Evolutionary conservation across 2,797 vertebrate genomes (phyloP), one percentile per base, ranked within the genome.

Genomic region (Merluccius polli): DNA sequence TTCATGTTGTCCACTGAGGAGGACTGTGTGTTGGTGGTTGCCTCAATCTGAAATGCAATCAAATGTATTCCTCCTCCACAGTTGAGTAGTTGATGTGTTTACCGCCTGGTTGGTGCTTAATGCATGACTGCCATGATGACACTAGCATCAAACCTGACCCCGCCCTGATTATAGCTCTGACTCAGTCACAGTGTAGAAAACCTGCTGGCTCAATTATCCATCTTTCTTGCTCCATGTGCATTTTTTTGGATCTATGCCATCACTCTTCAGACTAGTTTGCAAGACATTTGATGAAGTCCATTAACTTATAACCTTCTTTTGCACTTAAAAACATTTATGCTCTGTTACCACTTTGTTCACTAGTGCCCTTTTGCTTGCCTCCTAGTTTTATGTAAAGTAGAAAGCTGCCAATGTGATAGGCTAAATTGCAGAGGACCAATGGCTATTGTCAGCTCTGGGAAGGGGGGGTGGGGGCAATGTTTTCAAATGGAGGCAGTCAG

Each of bases 201-300:
- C 9, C 2, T 6, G 52, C 52, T 24, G 52, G n/a, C 52, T 59
- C 52, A 2, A 24, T 24, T 5, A 21, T 24, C 52, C 52, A 6
- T 59, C 21, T 24, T 59, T 29, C 12, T 65, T 65, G n/a, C n/a
- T 24, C n/a, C 9, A 10, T 27, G n/a, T 65, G 24, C 10, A 65
- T 65, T 27, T n/a, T 27, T 65, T 27, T 27, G 3, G 6, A 65
- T 12, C 10, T 65, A 65, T 65, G 59, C 1, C 1, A 24, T 59
- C 52, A 59, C 12, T 65, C n/a, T 63, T 63, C 52, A 59, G n/a
- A 63, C n/a, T 63, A n/a, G 59, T 65, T 27, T 65, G 59, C 52
- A 65, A 65, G 59, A 27, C 59, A 29, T 24, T 24, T 65, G 24
- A 7, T 9, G 21, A 63, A 63, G 8, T 27, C 59, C 59, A 27